phyloP scores from a whole-genome alignment of 2,113 vertebrate genomes.

The Illadopsis cleaveri region DNA sequence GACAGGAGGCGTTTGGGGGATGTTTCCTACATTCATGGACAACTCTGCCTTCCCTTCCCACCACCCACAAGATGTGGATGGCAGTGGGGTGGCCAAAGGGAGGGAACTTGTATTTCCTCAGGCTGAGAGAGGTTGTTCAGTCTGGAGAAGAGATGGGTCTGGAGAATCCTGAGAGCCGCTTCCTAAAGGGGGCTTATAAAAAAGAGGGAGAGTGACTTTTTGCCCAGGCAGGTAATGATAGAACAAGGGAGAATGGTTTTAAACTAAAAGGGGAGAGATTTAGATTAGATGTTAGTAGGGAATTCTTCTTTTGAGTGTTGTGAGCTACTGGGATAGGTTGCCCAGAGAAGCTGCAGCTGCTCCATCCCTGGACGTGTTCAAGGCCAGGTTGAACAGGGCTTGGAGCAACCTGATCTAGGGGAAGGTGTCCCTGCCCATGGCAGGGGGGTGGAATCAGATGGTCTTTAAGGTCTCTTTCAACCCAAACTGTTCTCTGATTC shows the following conservation, averaged over 20 bases:
- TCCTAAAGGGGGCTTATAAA: background rate
- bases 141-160: background rate
- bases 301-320: background rate
- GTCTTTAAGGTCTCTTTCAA: background rate
- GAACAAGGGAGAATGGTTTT: background rate
- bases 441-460: background rate
- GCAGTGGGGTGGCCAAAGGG: background rate
- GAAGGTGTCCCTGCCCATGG: background rate
- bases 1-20: background rate
- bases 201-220: background rate
- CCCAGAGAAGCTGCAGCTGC: background rate
- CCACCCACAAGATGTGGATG: accelerated
- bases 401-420: background rate
- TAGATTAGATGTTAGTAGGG: background rate
- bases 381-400: background rate
- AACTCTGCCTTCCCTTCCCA: background rate
- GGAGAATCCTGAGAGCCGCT: background rate
- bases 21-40: accelerated
- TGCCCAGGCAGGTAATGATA: background rate
- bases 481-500: background rate
- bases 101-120: background rate
- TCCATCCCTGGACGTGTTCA: background rate
- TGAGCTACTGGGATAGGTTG: background rate
- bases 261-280: background rate
- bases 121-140: background rate